phyloP scores from a whole-genome alignment of 2,113 vertebrate genomes.

The Otolemur garnettii region DNA sequence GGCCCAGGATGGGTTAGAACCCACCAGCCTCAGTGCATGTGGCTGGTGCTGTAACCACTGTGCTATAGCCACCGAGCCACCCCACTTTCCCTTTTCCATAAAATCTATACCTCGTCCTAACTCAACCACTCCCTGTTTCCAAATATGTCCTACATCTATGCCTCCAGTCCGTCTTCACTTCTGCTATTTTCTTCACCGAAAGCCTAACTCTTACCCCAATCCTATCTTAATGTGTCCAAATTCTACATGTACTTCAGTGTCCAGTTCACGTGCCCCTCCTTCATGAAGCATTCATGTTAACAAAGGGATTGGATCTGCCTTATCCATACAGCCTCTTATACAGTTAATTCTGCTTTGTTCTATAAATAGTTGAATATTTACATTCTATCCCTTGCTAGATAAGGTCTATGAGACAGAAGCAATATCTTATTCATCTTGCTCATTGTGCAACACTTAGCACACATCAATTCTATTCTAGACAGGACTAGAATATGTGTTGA shows the following conservation, averaged over 20 bases:
- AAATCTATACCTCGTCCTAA: background rate
- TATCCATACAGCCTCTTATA: background rate
- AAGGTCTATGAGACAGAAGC: background rate
- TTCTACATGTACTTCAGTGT: background rate
- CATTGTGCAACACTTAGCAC: conserved; percentile 4
- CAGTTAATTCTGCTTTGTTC: conserved; percentile 24
- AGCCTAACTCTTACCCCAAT: background rate
- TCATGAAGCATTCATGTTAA: conserved; percentile 3
- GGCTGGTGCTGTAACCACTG: no score
- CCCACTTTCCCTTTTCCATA: background rate
- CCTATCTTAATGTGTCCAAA: background rate
- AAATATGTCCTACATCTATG: background rate
- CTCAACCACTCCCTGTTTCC: background rate
- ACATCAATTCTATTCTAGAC: background rate
- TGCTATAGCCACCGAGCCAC: no score
- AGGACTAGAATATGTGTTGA: background rate
- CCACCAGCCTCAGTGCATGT: no score
- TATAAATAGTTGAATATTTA: background rate
- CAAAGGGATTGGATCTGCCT: background rate
- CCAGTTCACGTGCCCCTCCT: background rate
- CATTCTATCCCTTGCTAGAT: background rate
- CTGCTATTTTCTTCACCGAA: background rate
- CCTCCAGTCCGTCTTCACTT: background rate
- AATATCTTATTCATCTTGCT: background rate
- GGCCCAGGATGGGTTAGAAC: no score